Base-by-base conservation (phyloP, 2,888 invertebrate genomes). In the Drosophila atripex region DNA sequence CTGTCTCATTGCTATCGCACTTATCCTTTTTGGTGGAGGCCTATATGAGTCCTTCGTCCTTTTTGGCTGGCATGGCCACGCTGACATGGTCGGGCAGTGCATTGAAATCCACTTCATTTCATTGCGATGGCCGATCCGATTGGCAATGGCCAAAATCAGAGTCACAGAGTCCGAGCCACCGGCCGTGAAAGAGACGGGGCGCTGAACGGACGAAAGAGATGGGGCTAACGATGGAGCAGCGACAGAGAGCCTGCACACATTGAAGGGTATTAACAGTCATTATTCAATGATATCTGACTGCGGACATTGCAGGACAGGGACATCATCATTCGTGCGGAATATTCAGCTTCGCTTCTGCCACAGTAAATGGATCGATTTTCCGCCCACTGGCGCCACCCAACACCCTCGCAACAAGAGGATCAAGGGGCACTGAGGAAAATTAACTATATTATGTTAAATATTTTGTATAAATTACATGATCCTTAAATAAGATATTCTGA, bases 201-300 rank as follows among this genome's bases (percentile, higher is more conserved):
- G 28, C 53, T 47, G 60, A 35, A 39, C 38, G 55, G 59, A 25
- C 52, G 58, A 50, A 43, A 45, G 52, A 16, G 55, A 23, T 14
- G 35, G 45, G 16, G 7, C 32, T 23, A 43, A 25, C 14, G 23
- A 54, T 25, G 25, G 25, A 7, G 8, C 49, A 53, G 49, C 35
- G 51, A 47, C 50, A 47, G 56, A 47, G 56, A 46, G 21, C 35
- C 51, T 41, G 50, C 52, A 65, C 80, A 89, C 88, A 89, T 88
- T 90, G 90, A 89, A 88, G 87, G 89, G 90, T 89, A 89, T 90
- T 90, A 90, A 90, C 90, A 90, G 89, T 89, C 89, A 90, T 89
- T 89, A 89, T 90, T 89, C 89, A 90, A 89, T 90, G 89, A 89
- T 89, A 89, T 89, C 90, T 86, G 85, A 76, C 78, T 75, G 86